These are phyloP conservation scores for Montipora foliosa DNA, from an alignment of 64 coral and sea anemone species.

Conservation along the genomic window DNA sequence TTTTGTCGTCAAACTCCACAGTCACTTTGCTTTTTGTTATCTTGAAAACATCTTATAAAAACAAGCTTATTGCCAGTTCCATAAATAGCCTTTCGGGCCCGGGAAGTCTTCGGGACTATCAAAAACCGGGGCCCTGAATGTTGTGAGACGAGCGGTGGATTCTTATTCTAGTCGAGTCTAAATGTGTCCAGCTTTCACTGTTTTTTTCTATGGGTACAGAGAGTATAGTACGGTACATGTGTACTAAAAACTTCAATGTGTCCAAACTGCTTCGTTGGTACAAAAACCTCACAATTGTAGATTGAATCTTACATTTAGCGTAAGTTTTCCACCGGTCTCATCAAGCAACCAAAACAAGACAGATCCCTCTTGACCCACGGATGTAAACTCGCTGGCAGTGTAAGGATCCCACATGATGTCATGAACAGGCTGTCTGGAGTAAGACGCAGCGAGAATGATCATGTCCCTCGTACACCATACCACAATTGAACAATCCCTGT, in stretches of 20 bases:
- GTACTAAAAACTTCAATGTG: not conserved
- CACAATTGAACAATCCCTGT: conserved; percentile 93
- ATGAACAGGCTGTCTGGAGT: conserved; percentile 85
- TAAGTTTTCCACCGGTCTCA: conserved; percentile 76
- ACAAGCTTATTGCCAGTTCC: too few relatives aligned
- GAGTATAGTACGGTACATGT: too few relatives aligned
- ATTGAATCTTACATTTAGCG: conserved; percentile 82
- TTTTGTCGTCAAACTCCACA: too few relatives aligned
- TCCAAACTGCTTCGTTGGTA: not conserved
- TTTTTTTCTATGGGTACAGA: too few relatives aligned
- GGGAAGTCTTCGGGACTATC: too few relatives aligned
- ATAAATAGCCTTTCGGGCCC: too few relatives aligned
- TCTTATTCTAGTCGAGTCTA: too few relatives aligned
- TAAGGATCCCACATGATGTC: conserved; percentile 89
- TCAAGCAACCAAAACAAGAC: conserved; percentile 97
- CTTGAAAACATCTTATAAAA: too few relatives aligned
- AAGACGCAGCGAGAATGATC: conserved; percentile 85
- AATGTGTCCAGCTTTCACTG: too few relatives aligned
- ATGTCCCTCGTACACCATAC: conserved; percentile 88
- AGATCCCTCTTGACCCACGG: conserved; percentile 85
- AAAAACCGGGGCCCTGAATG: too few relatives aligned
- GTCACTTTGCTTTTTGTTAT: too few relatives aligned
- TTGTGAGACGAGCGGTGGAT: too few relatives aligned
- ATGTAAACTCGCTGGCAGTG: conserved; percentile 94
- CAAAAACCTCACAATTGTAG: not conserved